Evolutionary conservation across 2,797 vertebrate species (phyloP), one percentile per base, ranked within the genome.

Genomic region (Liparis tanakae): DNA sequence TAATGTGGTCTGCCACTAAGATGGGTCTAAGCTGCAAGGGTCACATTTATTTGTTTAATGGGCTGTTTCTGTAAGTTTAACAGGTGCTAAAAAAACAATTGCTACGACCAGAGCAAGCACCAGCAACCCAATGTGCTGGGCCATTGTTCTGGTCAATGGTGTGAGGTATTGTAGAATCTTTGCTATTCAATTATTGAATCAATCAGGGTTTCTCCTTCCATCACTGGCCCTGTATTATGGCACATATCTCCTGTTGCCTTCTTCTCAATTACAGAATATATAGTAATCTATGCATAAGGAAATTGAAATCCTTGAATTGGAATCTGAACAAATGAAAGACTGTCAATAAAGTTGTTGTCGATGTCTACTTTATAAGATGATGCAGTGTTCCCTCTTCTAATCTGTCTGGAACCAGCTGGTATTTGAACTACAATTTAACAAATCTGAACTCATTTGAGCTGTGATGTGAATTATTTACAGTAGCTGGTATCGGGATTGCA

Each of bases 241-340:
- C 36, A 43, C 41, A 65, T 13, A 67, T 41, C 51, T 58, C 3
- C 0, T 64, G 43, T 36, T 68, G 10, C 51, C 63, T 59, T 77
- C 59, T 59, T 78, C 36, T 51, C 6, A 71, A 14, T 76, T 76
- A 55, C 13, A 56, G 22, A 71, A 43, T 66, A 64, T 55, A 75
- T 22, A 63, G 61, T 44, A 41, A 72, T 73, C 54, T 62, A 6
- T 67, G 61, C 36, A 58, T 33, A n/a, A 44, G 51, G 34, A 37
- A 48, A 79, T 57, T 62, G 3, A 76, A 77, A 41, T 74, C 7
- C 73, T 41, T 57, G 4, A 81, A 81, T 55, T 72, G 59, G 36
- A 39, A 37, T n/a, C 37, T 79, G 76, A 69, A 51, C 22, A 66
- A 67, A 66, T 78, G 9, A 65, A 70, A 76, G 20, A 10, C 39